Evolutionary conservation across 2,888 invertebrate genomes (phyloP), one percentile per base, ranked within the genome.

Genomic region (Salpingus planirostris): DNA sequence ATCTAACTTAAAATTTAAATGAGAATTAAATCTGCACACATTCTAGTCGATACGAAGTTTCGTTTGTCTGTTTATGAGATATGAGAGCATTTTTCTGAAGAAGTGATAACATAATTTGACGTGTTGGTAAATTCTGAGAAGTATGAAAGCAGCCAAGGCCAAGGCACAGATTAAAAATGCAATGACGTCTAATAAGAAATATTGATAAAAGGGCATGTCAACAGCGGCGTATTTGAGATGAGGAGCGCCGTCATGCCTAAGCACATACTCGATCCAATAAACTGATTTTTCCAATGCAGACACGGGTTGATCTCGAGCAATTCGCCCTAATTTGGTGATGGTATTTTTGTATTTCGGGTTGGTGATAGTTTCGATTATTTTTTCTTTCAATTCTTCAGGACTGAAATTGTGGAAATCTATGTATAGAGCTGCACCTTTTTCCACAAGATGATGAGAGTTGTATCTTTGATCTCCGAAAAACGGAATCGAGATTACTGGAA

Each of bases 211-310:
- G 2, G 54, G 50, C 36, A 50, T 35, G 18, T 47, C 34, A 3
- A 41, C 29, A 12, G 33, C 49, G 21, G 27, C 32, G 27, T 50
- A 49, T 33, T 32, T 42, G 11, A 54, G 36, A 38, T 54, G 54
- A 13, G 27, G 12, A 2, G 54, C 52, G 8, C 54, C 54, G 11
- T 54, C 33, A 27, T 54, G 52, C 5, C 52, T 39, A 3, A 54
- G 27, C 6, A 54, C 54, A 36, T 54, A 54, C 36, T 54, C 52
- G 15, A 53, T 53, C 52, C 52, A 52, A 44, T 45, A 54, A 11
- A 53, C 40, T 5, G 54, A 49, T 31, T 43, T 52, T 10, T 54
- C 50, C 24, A 54, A 29, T 2, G 47, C 39, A 14, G 40, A 31
- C 15, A 47, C 36, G n/a, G 47, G 50, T 21, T 53, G 46, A 34